Evolutionary conservation across 1,140 invertebrate genomes (phyloP), one percentile per base, ranked within the genome.

Genomic region (Colletes gigas): DNA sequence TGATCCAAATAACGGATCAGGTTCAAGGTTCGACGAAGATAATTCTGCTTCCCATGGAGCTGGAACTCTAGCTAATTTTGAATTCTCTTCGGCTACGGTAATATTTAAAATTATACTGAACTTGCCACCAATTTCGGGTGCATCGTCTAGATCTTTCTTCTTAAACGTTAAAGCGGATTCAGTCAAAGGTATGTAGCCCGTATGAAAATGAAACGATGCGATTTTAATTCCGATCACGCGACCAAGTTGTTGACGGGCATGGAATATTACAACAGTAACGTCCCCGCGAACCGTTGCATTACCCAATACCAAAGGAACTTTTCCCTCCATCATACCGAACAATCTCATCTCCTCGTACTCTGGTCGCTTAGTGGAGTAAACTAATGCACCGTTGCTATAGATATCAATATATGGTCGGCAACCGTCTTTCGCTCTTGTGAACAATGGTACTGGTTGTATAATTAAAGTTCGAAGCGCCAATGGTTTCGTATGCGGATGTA

Each of bases 341-440:
- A 97, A 89, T 84, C 96, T 96, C 95, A 99, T 97, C 89, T 95
- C 96, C 83, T 99, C 98, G 91, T 99, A 99, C 78, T 98, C 97
- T 86, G 97, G 96, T 14, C 95, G 94, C 70, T 96, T 90, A 1
- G 98, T 98, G 0, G 96, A 96, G 15, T 98, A 94, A 15, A 98
- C 92, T 89, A 97, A 94, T 63, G 97, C 95, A 80, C 98, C 97
- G 88, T 97, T 98, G 87, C 97, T 97, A 91, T 96, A 98, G 54
- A 99, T 95, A 93, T 99, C 98, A 39, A 98, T 94, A 93, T 98
- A 99, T 15, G 98, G 98, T 81, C 98, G 94, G 90, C 98, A 99
- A 1, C 98, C 98, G 94, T 98, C 98, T 76, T 95, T 96, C 44
- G 97, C 95, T 95, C 98, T 97, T 5, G 98, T 99, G 92, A 99